A percentile compares a stretch with the other conserved stretches of the same genome.
Conservation (phyloP, 2,113 vertebrate species). For the Heterotilapia buettikoferi region DNA sequence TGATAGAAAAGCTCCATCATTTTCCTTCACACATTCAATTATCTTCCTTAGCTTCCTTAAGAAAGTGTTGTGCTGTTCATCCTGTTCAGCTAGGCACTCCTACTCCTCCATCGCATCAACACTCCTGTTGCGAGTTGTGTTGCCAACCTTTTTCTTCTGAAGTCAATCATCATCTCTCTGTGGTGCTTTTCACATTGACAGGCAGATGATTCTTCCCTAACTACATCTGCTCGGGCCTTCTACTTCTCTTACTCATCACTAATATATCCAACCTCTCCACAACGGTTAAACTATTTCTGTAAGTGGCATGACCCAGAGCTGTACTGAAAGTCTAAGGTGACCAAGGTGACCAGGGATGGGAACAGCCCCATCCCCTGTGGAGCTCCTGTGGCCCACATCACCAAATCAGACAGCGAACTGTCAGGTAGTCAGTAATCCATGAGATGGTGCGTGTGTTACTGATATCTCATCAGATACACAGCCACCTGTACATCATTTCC, state of each 20-base stretch:
- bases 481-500: not conserved
- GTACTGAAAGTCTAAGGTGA: not conserved
- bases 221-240: not conserved
- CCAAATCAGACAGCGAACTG: not conserved
- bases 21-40: not conserved
- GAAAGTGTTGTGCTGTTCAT: not conserved
- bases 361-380: not conserved
- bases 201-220: not conserved
- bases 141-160: not conserved
- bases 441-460: not conserved
- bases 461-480: not conserved
- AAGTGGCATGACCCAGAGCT: not conserved
- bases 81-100: not conserved
- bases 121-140: not conserved
- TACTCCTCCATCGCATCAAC: not conserved
- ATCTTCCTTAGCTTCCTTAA: not conserved
- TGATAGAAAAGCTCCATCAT: not conserved
- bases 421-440: not conserved
- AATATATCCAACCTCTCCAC: not conserved
- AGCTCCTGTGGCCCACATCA: not conserved
- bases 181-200: not conserved
- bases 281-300: not conserved
- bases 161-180: not conserved
- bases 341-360: not conserved
- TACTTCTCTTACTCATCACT: not conserved